Evolutionary conservation across 2,797 vertebrate genomes (phyloP), one percentile per base, ranked within the genome.

Genomic region (Esox lucius): DNA sequence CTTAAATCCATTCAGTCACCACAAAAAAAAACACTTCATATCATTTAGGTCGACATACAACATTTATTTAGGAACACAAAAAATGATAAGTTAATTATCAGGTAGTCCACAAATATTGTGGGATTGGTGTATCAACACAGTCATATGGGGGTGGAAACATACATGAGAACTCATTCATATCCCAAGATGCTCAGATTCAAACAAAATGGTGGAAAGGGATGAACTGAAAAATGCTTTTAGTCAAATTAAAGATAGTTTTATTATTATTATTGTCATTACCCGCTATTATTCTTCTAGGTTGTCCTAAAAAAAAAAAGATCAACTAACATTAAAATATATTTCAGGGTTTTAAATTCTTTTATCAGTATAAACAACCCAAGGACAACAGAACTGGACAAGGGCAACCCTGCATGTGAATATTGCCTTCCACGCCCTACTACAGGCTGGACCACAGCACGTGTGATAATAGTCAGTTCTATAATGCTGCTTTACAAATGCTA

Each of bases 101-200:
- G 94, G 93, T 95, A 94, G 94, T 95, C 94, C 94, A 95, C 94
- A 95, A 95, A 95, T 95, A 95, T 95, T 95, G 94, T 95, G 94
- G 94, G 93, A 95, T 95, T 94, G 92, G 91, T 93, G 93, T 94
- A 93, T 94, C 93, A 87, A 94, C 94, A 95, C 93, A 94, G 93
- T 92, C 94, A 94, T 91, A 94, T 90, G 90, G 86, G n/a, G 89
- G 89, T 46, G 89, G 89, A 86, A 90, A 93, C 90, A 85, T 90
- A 93, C 89, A 93, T 91, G 91, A 93, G 90, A 93, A 94, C 90
- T 90, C 90, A 86, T 93, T 91, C 86, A 91, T 90, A 92, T 90
- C 91, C 89, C 88, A 83, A 92, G 87, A 90, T 78, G 78, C 87
- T 89, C 82, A 77, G 89, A 90, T 91, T 92, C 86, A 90, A 86